Percentiles rank a stretch among this genome's conserved stretches.
Evolutionary conservation across 2,113 vertebrate genomes (phyloP).

Genomic region (Mobula birostris): DNA sequence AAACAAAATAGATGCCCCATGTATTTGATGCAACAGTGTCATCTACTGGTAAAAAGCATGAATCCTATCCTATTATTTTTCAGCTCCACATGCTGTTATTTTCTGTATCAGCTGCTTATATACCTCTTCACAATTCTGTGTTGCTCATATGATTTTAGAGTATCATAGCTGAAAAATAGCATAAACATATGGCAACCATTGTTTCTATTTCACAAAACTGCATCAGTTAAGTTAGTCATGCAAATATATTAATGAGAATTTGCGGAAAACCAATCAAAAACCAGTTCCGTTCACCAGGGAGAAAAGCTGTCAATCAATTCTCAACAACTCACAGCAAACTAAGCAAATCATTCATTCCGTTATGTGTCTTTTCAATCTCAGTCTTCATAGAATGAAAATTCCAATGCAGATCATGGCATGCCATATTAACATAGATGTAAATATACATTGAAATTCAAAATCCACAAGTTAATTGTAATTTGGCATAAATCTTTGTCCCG

Average conservation of each 20-base stretch:
- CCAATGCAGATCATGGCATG: background rate
- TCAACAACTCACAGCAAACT: background rate
- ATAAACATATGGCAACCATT: background rate
- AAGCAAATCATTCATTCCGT: background rate
- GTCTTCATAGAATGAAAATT: background rate
- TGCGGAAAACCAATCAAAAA: background rate
- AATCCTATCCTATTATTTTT: background rate
- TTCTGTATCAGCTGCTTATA: background rate
- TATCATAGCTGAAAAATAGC: background rate
- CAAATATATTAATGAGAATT: background rate
- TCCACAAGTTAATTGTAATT: background rate
- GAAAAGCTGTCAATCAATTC: background rate
- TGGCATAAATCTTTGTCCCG: conserved; percentile 44
- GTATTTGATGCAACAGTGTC: conserved; percentile 13
- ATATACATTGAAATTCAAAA: background rate
- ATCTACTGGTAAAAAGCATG: conserved; percentile 13
- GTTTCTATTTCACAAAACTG: background rate
- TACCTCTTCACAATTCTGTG: background rate
- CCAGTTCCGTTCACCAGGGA: background rate
- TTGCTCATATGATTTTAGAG: background rate
- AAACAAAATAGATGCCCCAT: background rate
- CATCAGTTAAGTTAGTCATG: background rate
- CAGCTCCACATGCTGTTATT: background rate
- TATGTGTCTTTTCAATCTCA: background rate
- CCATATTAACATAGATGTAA: background rate